Evolutionary conservation across 2,113 vertebrate species (phyloP).

Genomic region (Naja naja): DNA sequence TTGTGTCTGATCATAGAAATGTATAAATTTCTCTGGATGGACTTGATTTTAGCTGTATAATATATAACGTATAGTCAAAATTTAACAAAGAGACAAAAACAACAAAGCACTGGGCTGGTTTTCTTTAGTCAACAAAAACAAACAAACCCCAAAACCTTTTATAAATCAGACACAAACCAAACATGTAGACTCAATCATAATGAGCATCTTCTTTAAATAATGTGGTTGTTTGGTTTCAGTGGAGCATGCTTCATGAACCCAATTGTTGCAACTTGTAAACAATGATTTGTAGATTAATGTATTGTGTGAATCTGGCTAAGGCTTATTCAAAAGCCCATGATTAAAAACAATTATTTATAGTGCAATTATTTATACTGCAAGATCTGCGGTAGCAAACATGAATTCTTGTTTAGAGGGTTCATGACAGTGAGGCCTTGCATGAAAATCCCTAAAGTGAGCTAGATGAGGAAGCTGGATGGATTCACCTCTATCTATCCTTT

Average conservation of each 20-base stretch:
- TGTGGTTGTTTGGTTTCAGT: neutral
- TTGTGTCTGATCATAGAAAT: neutral
- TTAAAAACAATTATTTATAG: neutral
- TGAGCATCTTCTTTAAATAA: neutral
- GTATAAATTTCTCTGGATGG: neutral
- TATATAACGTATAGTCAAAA: neutral
- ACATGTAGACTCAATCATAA: neutral
- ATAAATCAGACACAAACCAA: neutral
- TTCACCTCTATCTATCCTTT: neutral
- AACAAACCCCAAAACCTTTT: neutral
- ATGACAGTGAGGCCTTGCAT: neutral
- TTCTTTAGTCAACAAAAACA: neutral
- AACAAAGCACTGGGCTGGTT: neutral
- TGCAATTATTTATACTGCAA: neutral
- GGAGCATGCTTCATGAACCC: neutral
- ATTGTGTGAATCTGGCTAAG: neutral
- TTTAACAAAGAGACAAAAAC: neutral
- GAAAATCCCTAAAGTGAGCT: neutral
- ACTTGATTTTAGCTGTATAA: neutral
- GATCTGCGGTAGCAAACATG: neutral
- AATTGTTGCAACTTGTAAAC: neutral
- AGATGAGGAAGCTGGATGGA: neutral
- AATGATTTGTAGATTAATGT: neutral
- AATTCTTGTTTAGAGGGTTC: neutral
- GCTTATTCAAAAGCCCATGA: neutral